phyloP scores from a whole-genome alignment of 2,797 vertebrate species.

The Galaxias olidus region DNA sequence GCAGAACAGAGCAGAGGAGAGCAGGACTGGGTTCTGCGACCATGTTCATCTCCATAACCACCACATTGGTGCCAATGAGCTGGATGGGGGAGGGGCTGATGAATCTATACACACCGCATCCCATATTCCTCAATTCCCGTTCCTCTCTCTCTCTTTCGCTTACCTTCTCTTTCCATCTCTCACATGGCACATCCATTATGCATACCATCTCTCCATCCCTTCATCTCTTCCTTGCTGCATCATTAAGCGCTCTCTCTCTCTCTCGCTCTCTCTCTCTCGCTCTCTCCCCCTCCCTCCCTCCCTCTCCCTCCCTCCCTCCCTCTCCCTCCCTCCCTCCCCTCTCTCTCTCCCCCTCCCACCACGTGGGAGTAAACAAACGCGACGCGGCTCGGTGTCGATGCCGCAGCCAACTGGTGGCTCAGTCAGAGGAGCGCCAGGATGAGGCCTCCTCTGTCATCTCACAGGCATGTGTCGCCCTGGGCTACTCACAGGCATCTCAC shows the following conservation, averaged over 20 bases:
- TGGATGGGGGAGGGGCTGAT: conserved; percentile 30
- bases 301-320: no score
- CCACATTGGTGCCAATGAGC: background rate
- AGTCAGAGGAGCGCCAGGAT: background rate
- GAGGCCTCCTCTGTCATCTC: background rate
- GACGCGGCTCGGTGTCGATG: background rate
- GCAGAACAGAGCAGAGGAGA: conserved; percentile 4
- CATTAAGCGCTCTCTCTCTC: no score
- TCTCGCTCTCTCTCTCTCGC: no score
- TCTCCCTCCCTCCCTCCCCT: no score
- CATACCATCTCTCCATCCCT: background rate
- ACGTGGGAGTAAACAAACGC: conserved; percentile 18
- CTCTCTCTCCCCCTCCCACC: background rate
- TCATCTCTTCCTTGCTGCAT: no score
- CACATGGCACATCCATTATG: conserved; percentile 27
- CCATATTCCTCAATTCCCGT: no score
- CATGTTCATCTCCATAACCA: conserved; percentile 38
- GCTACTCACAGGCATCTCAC: no score
- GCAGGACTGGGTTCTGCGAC: conserved; percentile 26
- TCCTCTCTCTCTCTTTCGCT: conserved; percentile 19
- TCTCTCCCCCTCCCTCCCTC: no score
- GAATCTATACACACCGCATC: conserved; percentile 12
- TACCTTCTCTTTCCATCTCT: conserved; percentile 17
- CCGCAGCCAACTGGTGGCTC: background rate
- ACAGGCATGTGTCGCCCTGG: no score